These are phyloP conservation scores for Lanius collurio DNA, from an alignment of 2,113 vertebrate genomes.

Conservation along the genomic window DNA sequence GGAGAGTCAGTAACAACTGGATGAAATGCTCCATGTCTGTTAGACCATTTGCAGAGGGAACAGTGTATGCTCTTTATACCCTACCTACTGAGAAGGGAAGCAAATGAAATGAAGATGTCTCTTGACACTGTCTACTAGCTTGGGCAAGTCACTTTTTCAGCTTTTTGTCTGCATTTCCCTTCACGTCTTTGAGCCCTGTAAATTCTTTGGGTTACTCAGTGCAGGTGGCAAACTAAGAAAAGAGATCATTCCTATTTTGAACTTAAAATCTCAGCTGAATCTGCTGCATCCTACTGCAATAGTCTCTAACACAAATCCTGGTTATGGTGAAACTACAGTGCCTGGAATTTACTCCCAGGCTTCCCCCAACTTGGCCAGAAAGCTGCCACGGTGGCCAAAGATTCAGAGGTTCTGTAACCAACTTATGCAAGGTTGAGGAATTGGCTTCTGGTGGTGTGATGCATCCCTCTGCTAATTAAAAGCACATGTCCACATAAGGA, in stretches of 20 bases:
- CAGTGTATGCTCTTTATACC: background rate
- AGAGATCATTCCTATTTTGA: background rate
- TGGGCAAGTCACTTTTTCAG: background rate
- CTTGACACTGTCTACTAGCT: background rate
- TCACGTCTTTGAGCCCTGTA: background rate
- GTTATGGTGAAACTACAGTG: background rate
- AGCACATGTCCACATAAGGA: background rate
- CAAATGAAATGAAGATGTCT: background rate
- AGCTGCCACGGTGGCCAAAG: background rate
- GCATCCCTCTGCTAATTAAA: background rate
- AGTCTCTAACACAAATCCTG: background rate
- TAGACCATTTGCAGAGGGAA: background rate
- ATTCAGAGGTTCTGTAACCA: background rate
- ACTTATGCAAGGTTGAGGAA: background rate
- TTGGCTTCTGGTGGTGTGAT: background rate
- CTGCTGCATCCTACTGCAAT: background rate
- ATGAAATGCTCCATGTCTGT: background rate
- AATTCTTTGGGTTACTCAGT: background rate
- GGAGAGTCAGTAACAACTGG: background rate
- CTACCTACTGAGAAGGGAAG: background rate
- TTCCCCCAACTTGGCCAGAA: background rate
- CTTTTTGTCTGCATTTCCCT: background rate
- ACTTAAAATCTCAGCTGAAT: background rate
- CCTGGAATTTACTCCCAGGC: background rate
- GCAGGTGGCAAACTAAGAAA: background rate